Percentiles rank a stretch among this genome's conserved stretches.
These are phyloP conservation scores for Xenopus laevis DNA, from an alignment of 2,113 vertebrate species.

Conservation along the genomic window DNA sequence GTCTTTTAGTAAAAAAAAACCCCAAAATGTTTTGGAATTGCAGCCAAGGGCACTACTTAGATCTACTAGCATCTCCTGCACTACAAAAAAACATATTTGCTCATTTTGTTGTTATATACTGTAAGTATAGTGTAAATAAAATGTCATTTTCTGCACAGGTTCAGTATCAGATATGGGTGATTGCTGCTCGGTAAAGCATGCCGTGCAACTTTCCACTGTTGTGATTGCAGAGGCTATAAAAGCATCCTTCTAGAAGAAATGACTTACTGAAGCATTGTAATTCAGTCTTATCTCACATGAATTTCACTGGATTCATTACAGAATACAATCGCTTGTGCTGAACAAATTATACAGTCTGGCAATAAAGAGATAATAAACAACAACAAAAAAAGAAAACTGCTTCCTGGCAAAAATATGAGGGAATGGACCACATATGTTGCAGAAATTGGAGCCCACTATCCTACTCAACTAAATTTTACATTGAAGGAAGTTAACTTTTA, in stretches of 20 bases:
- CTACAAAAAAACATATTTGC: conserved; percentile 26
- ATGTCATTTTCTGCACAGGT: conserved; percentile 22
- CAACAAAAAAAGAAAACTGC: no score
- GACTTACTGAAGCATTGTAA: conserved; percentile 2
- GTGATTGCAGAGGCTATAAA: conserved; percentile 12
- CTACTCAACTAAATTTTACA: no score
- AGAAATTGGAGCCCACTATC: no score
- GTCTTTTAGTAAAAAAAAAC: conserved; percentile 12
- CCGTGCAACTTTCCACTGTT: conserved; percentile 20
- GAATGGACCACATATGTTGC: no score
- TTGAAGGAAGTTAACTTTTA: no score
- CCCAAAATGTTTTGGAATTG: conserved; percentile 22
- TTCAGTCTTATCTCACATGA: not conserved
- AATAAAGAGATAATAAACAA: not conserved
- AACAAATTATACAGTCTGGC: not conserved
- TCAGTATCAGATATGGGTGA: conserved; percentile 22
- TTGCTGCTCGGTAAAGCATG: conserved; percentile 30
- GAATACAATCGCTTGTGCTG: not conserved
- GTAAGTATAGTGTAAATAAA: conserved; percentile 28
- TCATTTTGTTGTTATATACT: conserved; percentile 30
- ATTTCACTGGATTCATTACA: not conserved
- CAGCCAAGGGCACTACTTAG: conserved; percentile 29
- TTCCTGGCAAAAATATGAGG: no score
- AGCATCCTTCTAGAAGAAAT: not conserved
- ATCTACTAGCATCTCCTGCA: conserved; percentile 2